Percentiles rank a stretch among this genome's conserved stretches.
Conservation (phyloP, 2,113 vertebrate species). For the Prionailurus viverrinus region DNA sequence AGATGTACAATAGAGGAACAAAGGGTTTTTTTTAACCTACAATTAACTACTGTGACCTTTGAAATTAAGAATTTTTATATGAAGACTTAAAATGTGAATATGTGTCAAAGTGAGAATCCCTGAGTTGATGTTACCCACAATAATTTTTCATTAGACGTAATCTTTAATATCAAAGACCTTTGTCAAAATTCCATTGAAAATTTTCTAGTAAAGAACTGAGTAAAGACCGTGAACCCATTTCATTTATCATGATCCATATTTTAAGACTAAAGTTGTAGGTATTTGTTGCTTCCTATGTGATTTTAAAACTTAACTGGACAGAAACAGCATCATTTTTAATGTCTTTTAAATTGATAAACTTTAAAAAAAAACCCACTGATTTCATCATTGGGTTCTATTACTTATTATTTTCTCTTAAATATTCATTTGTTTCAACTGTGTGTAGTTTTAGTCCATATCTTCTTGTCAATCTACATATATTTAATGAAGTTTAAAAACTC, state of each 20-base stretch:
- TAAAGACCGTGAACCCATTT: slow-evolving; percentile 29
- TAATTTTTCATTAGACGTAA: slow-evolving; percentile 2
- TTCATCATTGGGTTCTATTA: not conserved
- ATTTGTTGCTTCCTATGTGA: not conserved
- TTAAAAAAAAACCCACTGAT: not conserved
- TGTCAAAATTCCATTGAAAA: slow-evolving; percentile 15
- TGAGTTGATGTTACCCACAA: not conserved
- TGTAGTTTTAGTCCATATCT: not conserved
- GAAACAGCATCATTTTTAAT: not conserved
- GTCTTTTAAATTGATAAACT: not conserved
- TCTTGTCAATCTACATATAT: not conserved
- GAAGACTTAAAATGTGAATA: slow-evolving; percentile 40
- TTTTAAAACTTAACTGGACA: not conserved
- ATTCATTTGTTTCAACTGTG: not conserved
- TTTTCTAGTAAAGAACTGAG: slow-evolving; percentile 17
- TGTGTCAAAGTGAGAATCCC: not conserved
- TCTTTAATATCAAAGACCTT: slow-evolving; percentile 38
- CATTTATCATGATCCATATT: slow-evolving; percentile 27
- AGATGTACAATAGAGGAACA: not conserved
- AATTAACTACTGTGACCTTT: slow-evolving; percentile 25
- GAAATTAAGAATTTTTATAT: slow-evolving; percentile 53
- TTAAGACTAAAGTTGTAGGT: not conserved
- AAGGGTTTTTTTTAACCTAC: not conserved
- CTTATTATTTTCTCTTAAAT: slow-evolving; percentile 23
- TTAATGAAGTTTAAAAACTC: slow-evolving; percentile 1